These are phyloP conservation scores for Phalloptychus januarius DNA, from an alignment of 2,797 vertebrate genomes.

Conservation along the genomic window DNA sequence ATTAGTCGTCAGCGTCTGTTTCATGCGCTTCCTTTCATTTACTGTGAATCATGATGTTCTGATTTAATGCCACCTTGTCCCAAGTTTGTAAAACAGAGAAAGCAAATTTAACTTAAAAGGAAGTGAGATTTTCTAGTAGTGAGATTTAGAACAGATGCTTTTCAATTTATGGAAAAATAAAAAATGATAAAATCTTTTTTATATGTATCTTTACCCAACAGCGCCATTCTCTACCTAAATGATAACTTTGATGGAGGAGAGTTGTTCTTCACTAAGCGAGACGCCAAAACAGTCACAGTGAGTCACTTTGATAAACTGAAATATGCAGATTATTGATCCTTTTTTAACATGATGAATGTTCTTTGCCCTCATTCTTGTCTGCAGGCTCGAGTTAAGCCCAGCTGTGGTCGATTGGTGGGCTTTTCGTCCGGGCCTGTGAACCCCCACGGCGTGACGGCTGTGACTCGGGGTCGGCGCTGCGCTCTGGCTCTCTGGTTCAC, in stretches of 20 bases:
- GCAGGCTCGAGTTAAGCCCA: slow-evolving; percentile 88
- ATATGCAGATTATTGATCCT: not conserved
- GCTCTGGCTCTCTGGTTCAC: slow-evolving; percentile 95
- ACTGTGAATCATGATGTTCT: not conserved
- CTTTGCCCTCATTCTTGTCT: not conserved
- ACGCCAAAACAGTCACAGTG: slow-evolving; percentile 91
- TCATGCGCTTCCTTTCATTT: not conserved
- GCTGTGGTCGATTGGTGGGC: slow-evolving; percentile 91
- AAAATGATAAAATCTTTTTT: not conserved
- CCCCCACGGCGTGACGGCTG: slow-evolving; percentile 90
- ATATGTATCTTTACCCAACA: slow-evolving; percentile 56
- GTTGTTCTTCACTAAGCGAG: slow-evolving; percentile 92
- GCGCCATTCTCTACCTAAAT: slow-evolving; percentile 95
- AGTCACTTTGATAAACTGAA: slow-evolving; percentile 42
- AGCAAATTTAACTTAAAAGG: no score
- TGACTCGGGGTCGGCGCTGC: slow-evolving; percentile 87
- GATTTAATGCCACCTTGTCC: not conserved
- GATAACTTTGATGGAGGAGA: slow-evolving; percentile 93
- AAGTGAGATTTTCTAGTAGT: no score
- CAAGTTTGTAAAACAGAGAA: not conserved
- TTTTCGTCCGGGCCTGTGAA: slow-evolving; percentile 94
- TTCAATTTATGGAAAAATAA: not conserved
- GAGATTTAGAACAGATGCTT: no score
- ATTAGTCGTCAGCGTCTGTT: not conserved
- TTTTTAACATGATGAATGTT: not conserved